phyloP scores from a whole-genome alignment of 1,140 invertebrate species.

The Drosophila busckii region DNA sequence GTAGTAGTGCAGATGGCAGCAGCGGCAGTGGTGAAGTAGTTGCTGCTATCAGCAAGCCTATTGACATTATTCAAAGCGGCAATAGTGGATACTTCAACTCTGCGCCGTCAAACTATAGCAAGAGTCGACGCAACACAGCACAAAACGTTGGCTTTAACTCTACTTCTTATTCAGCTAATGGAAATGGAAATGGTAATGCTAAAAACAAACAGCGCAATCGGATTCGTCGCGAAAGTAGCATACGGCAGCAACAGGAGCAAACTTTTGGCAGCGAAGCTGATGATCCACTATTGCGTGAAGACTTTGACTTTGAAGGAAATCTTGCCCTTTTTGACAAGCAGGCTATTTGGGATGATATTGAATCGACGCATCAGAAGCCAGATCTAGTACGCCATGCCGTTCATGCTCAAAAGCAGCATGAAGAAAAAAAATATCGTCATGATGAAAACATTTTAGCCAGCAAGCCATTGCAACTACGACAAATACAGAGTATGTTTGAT shows the following conservation, averaged over 20 bases:
- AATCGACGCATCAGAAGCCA: slow-evolving; percentile 82
- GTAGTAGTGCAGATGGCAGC: slow-evolving; percentile 55
- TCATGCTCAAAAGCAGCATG: slow-evolving; percentile 32
- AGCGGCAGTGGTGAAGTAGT: slow-evolving; percentile 23
- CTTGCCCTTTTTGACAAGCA: slow-evolving; percentile 94
- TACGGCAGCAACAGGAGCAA: slow-evolving; percentile 59
- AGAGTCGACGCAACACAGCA: slow-evolving; percentile 31
- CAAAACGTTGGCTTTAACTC: slow-evolving; percentile 17
- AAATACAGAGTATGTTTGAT: slow-evolving; percentile 83
- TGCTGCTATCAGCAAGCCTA: slow-evolving; percentile 45
- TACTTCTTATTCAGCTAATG: slow-evolving; percentile 24
- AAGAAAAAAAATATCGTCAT: slow-evolving; percentile 82
- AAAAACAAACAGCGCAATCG: slow-evolving; percentile 56
- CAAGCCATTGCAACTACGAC: slow-evolving; percentile 83
- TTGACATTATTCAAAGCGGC: slow-evolving; percentile 56
- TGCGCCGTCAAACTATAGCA: slow-evolving; percentile 28
- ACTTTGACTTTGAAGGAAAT: slow-evolving; percentile 97
- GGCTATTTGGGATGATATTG: slow-evolving; percentile 86
- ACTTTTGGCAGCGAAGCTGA: slow-evolving; percentile 77
- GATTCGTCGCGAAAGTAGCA: slow-evolving; percentile 56
- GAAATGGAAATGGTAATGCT: slow-evolving; percentile 40
- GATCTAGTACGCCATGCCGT: slow-evolving; percentile 80
- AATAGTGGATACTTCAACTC: slow-evolving; percentile 39
- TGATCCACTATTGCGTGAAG: slow-evolving; percentile 81
- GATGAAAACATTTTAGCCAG: slow-evolving; percentile 91